Conservation (phyloP, 2,113 vertebrate genomes). For the Mobula hypostoma region DNA sequence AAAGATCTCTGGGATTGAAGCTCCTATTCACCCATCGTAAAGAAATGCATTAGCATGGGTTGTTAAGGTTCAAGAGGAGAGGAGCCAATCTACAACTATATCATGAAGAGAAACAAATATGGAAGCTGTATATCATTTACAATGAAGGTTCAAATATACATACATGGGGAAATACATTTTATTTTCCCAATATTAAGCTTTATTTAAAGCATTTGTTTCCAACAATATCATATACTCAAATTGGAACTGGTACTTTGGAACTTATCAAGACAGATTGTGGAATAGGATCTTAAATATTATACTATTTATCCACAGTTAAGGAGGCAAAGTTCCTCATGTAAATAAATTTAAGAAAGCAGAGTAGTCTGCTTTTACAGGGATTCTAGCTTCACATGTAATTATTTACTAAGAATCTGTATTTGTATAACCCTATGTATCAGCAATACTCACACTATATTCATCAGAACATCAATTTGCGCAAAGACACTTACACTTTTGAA, state of each 20-base stretch:
- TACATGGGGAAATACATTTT: not conserved
- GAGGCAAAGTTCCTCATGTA: not conserved
- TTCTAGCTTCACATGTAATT: not conserved
- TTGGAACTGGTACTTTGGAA: not conserved
- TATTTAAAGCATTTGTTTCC: not conserved
- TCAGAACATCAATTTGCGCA: not conserved
- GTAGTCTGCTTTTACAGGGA: not conserved
- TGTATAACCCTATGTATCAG: not conserved
- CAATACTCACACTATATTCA: constrained; percentile 9
- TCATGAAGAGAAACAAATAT: not conserved
- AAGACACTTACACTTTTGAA: constrained; percentile 87
- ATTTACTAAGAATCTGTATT: not conserved
- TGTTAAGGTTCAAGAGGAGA: not conserved
- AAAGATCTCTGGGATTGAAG: not conserved
- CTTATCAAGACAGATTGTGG: not conserved
- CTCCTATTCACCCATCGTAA: not conserved
- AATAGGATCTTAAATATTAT: not conserved
- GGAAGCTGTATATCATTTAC: not conserved
- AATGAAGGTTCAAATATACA: not conserved
- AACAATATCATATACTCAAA: not conserved
- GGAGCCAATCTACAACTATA: not conserved
- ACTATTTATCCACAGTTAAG: not conserved
- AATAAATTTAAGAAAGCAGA: not conserved
- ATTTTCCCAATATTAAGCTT: not conserved
- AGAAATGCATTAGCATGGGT: not conserved